Conservation (phyloP, 2,113 vertebrate genomes). For the Turdus rufiventris region DNA sequence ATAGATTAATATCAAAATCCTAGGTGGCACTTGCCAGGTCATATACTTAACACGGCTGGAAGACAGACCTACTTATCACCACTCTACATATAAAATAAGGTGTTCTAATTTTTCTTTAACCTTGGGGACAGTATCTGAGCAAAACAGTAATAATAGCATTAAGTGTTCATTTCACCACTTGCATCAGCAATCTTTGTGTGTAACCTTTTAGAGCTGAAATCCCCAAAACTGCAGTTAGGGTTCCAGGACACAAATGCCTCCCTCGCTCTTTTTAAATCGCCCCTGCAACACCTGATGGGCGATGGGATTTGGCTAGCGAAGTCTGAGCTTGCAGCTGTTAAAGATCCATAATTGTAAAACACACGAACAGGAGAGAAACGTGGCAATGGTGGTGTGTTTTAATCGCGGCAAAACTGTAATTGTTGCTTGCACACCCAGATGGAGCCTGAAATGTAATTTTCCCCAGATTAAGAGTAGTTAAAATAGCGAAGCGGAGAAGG, state of each 20-base stretch:
- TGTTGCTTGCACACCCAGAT: neutral
- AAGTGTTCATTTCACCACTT: neutral
- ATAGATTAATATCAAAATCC: slow-evolving; percentile 22
- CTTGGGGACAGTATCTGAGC: neutral
- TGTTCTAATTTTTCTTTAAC: neutral
- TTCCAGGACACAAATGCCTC: neutral
- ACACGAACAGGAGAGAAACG: neutral
- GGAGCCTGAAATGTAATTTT: slow-evolving; percentile 23
- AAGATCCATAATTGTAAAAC: neutral
- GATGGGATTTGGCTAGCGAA: neutral
- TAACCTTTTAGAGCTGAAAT: neutral
- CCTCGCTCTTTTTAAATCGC: neutral
- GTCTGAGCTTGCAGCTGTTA: neutral
- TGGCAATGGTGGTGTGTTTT: neutral
- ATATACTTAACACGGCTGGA: slow-evolving; percentile 12
- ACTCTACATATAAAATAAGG: neutral
- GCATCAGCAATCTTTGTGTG: neutral
- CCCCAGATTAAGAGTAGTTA: neutral
- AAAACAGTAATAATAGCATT: neutral
- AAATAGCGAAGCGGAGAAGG: neutral
- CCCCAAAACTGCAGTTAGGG: neutral
- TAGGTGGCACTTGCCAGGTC: slow-evolving; percentile 46
- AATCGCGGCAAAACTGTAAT: neutral
- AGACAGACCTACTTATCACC: neutral
- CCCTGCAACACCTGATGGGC: neutral